Percentiles rank a stretch among this genome's conserved stretches.
phyloP scores from a whole-genome alignment of 2,113 vertebrate genomes.

The Stigmatopora nigra region DNA sequence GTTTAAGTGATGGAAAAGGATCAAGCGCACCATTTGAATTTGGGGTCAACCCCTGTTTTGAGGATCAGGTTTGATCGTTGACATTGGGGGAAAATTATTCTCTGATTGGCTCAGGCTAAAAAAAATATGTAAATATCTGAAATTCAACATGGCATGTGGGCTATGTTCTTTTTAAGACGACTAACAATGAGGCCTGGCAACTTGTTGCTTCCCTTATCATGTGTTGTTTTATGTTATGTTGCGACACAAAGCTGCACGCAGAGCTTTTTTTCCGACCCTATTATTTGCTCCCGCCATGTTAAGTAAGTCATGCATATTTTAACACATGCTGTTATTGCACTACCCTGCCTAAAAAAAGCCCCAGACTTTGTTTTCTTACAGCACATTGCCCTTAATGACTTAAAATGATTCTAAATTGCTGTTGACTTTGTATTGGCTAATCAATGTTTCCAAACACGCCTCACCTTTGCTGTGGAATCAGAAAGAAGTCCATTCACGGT shows the following conservation, averaged over 20 bases:
- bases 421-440: not conserved
- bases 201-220: not conserved
- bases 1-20: not conserved
- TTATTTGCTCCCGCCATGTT: not conserved
- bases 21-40: not conserved
- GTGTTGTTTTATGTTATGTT: conserved; percentile 1
- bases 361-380: not conserved
- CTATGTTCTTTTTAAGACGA: too few relatives aligned
- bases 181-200: too few relatives aligned
- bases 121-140: too few relatives aligned
- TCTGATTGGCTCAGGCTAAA: too few relatives aligned
- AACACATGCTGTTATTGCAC: not conserved
- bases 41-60: too few relatives aligned
- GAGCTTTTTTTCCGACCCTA: not conserved
- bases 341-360: not conserved
- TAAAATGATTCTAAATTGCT: not conserved
- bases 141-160: too few relatives aligned
- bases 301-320: not conserved
- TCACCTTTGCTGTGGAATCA: not conserved
- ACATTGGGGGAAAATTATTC: too few relatives aligned
- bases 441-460: not conserved
- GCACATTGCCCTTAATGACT: not conserved
- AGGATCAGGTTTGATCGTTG: too few relatives aligned
- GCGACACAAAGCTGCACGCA: conserved; percentile 7
- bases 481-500: not conserved